Percentiles rank a stretch among this genome's conserved stretches.
These are phyloP conservation scores for Blastobasis lacticolella DNA, from an alignment of 2,888 invertebrate species.

Conservation along the genomic window DNA sequence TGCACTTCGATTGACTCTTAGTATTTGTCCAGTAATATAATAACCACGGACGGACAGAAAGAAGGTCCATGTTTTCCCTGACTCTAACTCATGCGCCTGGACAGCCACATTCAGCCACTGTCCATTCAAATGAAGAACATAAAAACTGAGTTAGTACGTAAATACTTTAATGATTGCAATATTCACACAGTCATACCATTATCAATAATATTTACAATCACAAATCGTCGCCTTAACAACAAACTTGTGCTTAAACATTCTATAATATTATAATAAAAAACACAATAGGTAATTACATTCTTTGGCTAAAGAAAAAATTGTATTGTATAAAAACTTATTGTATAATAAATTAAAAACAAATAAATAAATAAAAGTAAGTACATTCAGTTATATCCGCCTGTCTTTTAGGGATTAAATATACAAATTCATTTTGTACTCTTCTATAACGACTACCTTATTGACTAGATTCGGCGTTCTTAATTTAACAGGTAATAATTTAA, in stretches of 20 bases:
- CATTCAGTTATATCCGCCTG: slow-evolving; percentile 11
- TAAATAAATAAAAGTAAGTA: slow-evolving; percentile 25
- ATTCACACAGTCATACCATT: slow-evolving; percentile 67
- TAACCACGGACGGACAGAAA: too few species aligned
- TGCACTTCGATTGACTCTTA: too few species aligned
- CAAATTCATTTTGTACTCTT: slow-evolving; percentile 35
- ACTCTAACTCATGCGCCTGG: background rate
- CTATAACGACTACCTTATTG: slow-evolving; percentile 41
- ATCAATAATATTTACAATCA: slow-evolving; percentile 68
- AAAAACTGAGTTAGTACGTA: slow-evolving; percentile 28
- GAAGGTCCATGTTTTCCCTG: too few species aligned
- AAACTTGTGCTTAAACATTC: slow-evolving; percentile 62
- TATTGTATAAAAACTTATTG: slow-evolving; percentile 30
- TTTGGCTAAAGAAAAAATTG: slow-evolving; percentile 27
- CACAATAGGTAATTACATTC: slow-evolving; percentile 18
- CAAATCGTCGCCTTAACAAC: slow-evolving; percentile 60
- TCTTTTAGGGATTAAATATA: slow-evolving; percentile 31
- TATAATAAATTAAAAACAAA: slow-evolving; percentile 36
- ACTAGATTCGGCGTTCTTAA: slow-evolving; percentile 21
- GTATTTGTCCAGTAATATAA: too few species aligned
- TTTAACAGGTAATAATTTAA: slow-evolving; percentile 21
- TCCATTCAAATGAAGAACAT: too few species aligned
- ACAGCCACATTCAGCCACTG: background rate
- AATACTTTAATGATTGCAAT: slow-evolving; percentile 69
- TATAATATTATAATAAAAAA: slow-evolving; percentile 28